Evolutionary conservation across 2,113 vertebrate genomes (phyloP).

Genomic region (Piprites chloris): DNA sequence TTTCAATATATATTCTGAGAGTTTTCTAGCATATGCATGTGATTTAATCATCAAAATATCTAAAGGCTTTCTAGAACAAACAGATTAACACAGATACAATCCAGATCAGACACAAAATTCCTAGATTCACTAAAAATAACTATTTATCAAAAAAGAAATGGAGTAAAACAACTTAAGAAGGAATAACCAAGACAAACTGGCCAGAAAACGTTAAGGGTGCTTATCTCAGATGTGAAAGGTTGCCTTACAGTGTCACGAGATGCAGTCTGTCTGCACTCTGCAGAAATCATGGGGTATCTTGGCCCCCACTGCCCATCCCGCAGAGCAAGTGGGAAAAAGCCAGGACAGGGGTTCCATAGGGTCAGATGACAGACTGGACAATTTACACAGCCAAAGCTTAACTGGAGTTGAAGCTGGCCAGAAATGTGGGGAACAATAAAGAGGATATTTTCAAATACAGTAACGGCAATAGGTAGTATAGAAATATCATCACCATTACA

Average conservation of each 20-base stretch:
- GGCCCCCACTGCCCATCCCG: accelerated
- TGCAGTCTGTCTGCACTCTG: neutral
- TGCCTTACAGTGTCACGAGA: accelerated
- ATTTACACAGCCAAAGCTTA: neutral
- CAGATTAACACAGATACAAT: neutral
- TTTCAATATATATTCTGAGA: neutral
- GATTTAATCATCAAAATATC: neutral
- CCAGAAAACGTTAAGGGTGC: neutral
- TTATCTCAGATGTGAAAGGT: neutral
- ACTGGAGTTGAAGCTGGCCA: neutral
- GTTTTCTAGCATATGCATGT: neutral
- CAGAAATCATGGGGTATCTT: neutral
- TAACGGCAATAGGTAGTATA: neutral
- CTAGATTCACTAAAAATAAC: neutral
- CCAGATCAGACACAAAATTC: neutral
- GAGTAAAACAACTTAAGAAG: neutral
- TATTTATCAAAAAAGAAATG: neutral
- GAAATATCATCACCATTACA: neutral
- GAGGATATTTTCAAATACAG: too few species aligned
- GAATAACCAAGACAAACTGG: neutral
- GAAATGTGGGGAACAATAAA: neutral
- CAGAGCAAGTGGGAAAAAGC: neutral
- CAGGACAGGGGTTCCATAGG: too few species aligned
- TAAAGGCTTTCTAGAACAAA: neutral
- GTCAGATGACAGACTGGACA: neutral